A percentile compares a stretch with the other conserved stretches of the same genome.
Evolutionary conservation across 2,797 vertebrate species (phyloP).

Genomic region (Yasuhikotakia modesta): DNA sequence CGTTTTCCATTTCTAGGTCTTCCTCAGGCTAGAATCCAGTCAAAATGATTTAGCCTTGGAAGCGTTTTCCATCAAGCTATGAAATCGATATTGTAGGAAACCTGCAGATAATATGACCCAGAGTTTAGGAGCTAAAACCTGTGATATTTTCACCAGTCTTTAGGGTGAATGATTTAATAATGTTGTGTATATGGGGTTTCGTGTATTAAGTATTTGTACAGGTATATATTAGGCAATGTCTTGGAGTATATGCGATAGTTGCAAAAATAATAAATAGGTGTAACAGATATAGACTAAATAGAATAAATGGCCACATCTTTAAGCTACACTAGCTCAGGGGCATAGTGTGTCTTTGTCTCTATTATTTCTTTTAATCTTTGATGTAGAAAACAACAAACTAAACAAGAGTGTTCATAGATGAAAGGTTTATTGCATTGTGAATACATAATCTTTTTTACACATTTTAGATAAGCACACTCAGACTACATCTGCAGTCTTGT

Average conservation of each 20-base stretch:
- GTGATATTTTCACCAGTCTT: conserved; percentile 30
- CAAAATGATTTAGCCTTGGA: conserved; percentile 39
- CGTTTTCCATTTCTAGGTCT: conserved; percentile 36
- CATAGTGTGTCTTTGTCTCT: not conserved
- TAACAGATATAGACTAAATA: too few relatives aligned
- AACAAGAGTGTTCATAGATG: conserved; percentile 27
- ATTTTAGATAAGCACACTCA: not conserved
- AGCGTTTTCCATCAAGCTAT: conserved; percentile 28
- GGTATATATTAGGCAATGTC: conserved; percentile 7
- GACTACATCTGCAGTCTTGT: too few relatives aligned
- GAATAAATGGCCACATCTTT: not conserved
- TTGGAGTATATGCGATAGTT: not conserved
- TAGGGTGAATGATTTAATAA: not conserved
- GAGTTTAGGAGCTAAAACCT: not conserved
- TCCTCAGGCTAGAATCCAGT: conserved; percentile 37
- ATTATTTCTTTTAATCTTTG: too few relatives aligned
- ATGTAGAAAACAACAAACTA: not conserved
- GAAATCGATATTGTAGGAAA: conserved; percentile 40
- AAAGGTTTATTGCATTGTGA: conserved; percentile 32
- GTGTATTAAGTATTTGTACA: not conserved
- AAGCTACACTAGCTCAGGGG: not conserved
- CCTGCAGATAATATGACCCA: conserved; percentile 24
- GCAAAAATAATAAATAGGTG: not conserved
- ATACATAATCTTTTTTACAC: conserved; percentile 30
- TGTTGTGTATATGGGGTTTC: conserved; percentile 7